phyloP scores from a whole-genome alignment of 2,113 vertebrate genomes.

The Misgurnus mizolepis region DNA sequence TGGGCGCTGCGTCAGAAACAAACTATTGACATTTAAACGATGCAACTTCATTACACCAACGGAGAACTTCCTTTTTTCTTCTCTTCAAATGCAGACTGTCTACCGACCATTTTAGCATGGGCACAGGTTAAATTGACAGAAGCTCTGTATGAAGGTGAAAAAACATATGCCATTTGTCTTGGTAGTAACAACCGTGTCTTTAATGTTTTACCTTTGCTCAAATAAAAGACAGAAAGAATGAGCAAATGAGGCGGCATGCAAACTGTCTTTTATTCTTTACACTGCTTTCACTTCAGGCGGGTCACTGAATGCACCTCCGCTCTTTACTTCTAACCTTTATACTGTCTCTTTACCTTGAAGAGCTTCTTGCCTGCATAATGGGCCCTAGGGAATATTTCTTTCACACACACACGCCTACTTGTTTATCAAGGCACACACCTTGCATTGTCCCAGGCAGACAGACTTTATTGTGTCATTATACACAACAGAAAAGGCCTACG shows the following conservation, averaged over 20 bases:
- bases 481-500: slow-evolving; percentile 39
- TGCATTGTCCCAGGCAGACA: slow-evolving; percentile 57
- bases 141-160: slow-evolving; percentile 6
- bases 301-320: neutral
- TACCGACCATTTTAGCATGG: neutral
- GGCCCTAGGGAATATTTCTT: slow-evolving; percentile 60
- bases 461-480: slow-evolving; percentile 60
- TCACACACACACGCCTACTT: slow-evolving; percentile 27
- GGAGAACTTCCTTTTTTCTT: slow-evolving; percentile 21
- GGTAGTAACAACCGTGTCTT: neutral
- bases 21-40: slow-evolving; percentile 21
- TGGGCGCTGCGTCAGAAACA: neutral
- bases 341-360: slow-evolving; percentile 52
- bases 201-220: slow-evolving; percentile 28
- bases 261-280: slow-evolving; percentile 63
- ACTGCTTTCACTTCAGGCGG: slow-evolving; percentile 39
- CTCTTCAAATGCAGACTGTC: neutral
- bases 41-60: slow-evolving; percentile 31
- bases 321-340: slow-evolving; percentile 3
- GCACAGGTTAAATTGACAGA: neutral
- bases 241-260: slow-evolving; percentile 25
- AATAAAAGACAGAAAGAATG: slow-evolving; percentile 16
- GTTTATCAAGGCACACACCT: slow-evolving; percentile 32
- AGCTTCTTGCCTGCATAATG: slow-evolving; percentile 70
- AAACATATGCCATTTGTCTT: neutral